A percentile compares a stretch with the other conserved stretches of the same genome.
phyloP scores from a whole-genome alignment of 2,797 vertebrate species.

The Halcyon leucocephala region DNA sequence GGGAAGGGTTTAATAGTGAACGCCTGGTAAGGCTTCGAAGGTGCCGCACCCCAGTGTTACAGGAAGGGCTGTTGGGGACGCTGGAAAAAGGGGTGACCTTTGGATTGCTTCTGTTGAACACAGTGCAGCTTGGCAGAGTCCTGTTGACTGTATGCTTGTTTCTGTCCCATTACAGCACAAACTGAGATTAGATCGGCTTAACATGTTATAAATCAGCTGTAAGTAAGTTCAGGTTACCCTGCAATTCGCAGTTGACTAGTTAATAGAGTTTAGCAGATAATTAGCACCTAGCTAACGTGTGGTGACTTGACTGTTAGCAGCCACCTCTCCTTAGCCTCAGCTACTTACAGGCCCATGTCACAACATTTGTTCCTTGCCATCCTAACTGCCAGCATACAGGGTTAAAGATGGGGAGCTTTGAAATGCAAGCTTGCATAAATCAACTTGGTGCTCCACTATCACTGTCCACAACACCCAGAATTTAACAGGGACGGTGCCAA shows the following conservation, averaged over 20 bases:
- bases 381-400: neutral
- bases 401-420: neutral
- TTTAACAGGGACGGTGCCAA: neutral
- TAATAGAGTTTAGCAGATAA: neutral
- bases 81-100: neutral
- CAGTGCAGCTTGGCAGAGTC: neutral
- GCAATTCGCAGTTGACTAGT: neutral
- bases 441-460: neutral
- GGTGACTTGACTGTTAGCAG: neutral
- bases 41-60: conserved; percentile 17
- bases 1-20: neutral
- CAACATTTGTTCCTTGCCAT: neutral
- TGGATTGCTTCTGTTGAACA: neutral
- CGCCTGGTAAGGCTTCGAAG: neutral
- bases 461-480: neutral
- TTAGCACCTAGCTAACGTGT: neutral
- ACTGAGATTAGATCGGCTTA: neutral
- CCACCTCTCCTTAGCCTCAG: neutral
- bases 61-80: neutral
- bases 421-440: neutral
- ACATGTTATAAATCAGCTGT: neutral
- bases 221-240: neutral
- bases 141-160: neutral
- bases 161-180: neutral
- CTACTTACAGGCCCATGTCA: neutral